phyloP scores from a whole-genome alignment of 2,797 vertebrate genomes.

The Nannoperca australis region DNA sequence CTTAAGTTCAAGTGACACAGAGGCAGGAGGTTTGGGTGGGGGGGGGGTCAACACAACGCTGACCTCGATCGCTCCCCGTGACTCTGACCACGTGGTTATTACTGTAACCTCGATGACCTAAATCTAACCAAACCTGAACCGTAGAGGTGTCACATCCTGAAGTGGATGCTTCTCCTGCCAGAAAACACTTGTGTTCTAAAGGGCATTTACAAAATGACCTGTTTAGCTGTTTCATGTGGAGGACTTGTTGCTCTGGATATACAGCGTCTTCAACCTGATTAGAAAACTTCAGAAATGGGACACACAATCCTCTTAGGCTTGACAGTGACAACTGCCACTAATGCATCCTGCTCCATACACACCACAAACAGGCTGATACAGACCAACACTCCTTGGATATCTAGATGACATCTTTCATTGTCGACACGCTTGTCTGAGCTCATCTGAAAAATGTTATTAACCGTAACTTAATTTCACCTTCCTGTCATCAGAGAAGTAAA shows the following conservation, averaged over 20 bases:
- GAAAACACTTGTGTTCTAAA: too few relatives aligned
- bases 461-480: conserved; percentile 27
- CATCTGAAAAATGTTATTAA: conserved; percentile 13
- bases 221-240: not conserved
- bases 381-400: not conserved
- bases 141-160: not conserved
- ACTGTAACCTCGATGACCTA: too few relatives aligned
- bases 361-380: not conserved
- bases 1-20: too few relatives aligned
- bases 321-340: not conserved
- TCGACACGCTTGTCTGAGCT: not conserved
- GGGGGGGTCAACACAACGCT: too few relatives aligned
- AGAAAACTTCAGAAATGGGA: not conserved
- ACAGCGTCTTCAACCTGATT: not conserved
- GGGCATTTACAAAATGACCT: too few relatives aligned
- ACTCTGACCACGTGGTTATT: too few relatives aligned
- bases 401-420: conserved; percentile 2
- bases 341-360: not conserved
- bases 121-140: not conserved
- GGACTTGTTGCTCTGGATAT: not conserved
- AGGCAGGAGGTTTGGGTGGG: too few relatives aligned
- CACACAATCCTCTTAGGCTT: not conserved
- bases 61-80: too few relatives aligned
- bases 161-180: not conserved
- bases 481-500: conserved; percentile 27